These are phyloP conservation scores for Polydesmus complanatus DNA, from an alignment of 2,888 invertebrate species.

Conservation along the genomic window DNA sequence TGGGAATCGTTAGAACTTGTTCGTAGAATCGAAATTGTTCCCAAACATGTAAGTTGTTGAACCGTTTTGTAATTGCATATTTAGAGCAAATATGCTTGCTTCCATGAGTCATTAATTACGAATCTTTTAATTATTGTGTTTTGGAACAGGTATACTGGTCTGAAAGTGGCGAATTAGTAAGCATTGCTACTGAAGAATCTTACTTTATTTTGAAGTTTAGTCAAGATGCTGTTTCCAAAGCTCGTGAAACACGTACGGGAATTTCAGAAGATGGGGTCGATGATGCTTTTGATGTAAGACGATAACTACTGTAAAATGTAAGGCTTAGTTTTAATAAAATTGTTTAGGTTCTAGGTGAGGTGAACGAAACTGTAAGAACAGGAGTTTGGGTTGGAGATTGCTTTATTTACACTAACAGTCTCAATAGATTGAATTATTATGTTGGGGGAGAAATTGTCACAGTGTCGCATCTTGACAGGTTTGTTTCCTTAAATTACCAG, in stretches of 20 bases:
- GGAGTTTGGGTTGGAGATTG: constrained; percentile 98
- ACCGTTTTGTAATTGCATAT: no score
- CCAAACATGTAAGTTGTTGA: constrained; percentile 46
- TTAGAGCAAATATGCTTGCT: no score
- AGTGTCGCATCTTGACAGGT: constrained; percentile 84
- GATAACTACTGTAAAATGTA: no score
- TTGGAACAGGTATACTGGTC: constrained; percentile 67
- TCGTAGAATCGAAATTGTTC: constrained; percentile 91
- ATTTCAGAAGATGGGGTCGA: constrained; percentile 85
- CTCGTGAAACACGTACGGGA: constrained; percentile 59
- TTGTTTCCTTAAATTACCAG: background rate
- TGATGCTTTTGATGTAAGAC: constrained; percentile 77
- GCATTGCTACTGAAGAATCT: constrained; percentile 85
- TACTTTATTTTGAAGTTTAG: constrained; percentile 88
- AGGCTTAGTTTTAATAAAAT: no score
- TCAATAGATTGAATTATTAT: constrained; percentile 95
- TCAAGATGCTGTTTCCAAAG: constrained; percentile 58
- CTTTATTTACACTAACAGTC: constrained; percentile 96
- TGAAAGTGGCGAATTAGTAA: constrained; percentile 83
- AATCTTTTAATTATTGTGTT: background rate
- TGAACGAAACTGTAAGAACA: constrained; percentile 82
- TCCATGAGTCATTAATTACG: background rate
- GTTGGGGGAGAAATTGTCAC: constrained; percentile 99
- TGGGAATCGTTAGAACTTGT: constrained; percentile 90
- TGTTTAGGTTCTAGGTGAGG: constrained; percentile 60